Conservation (phyloP, 1,140 invertebrate genomes). For the Apis cerana region DNA sequence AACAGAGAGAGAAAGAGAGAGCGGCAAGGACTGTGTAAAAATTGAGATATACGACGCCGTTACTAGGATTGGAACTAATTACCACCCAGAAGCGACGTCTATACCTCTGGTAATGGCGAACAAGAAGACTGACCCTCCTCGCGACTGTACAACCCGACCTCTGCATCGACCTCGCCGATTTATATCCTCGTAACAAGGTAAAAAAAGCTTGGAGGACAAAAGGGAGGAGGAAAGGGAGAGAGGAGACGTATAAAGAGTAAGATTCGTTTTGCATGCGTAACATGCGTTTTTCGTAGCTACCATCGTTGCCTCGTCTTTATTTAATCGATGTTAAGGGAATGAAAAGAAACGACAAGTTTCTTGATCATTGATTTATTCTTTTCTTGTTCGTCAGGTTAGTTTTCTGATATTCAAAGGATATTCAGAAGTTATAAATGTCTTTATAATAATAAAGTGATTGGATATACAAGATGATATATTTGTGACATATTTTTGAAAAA, state of each 20-base stretch:
- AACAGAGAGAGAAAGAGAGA: conserved; percentile 67
- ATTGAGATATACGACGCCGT: conserved; percentile 79
- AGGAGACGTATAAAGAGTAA: background rate
- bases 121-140: conserved; percentile 73
- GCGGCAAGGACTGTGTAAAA: conserved; percentile 69
- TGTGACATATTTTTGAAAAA: no score
- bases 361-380: no score
- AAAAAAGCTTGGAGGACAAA: conserved; percentile 36
- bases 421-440: no score
- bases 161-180: conserved; percentile 70
- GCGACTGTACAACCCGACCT: conserved; percentile 69
- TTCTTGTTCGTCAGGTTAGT: background rate
- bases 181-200: conserved; percentile 74
- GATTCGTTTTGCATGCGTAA: conserved; percentile 41
- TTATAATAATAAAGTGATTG: no score
- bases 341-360: background rate
- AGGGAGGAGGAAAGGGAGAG: background rate
- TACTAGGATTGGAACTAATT: conserved; percentile 79
- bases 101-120: conserved; percentile 69
- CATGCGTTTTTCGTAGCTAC: conserved; percentile 58
- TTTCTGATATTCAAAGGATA: no score
- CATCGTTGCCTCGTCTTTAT: conserved; percentile 47
- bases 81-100: conserved; percentile 77
- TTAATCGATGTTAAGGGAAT: background rate
- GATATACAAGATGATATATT: no score